Percentiles rank a stretch among this genome's conserved stretches.
phyloP scores from a whole-genome alignment of 1,140 invertebrate species.

The Eueides isabella region DNA sequence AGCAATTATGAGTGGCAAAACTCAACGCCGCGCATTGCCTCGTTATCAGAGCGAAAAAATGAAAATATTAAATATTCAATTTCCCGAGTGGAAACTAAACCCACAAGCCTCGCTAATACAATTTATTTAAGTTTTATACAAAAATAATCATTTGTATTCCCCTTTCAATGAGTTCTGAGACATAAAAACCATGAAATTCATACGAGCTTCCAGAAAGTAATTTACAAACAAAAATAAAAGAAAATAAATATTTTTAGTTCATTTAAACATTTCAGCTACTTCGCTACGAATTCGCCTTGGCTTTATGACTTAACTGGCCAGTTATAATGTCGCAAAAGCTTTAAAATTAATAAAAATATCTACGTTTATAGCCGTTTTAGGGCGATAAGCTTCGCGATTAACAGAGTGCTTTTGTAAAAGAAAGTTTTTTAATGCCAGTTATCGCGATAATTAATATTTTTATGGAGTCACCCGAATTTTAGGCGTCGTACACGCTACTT shows the following conservation, averaged over 20 bases:
- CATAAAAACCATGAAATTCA: too few relatives aligned
- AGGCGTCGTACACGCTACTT: neutral
- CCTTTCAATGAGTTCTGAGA: too few relatives aligned
- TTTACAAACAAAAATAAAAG: too few relatives aligned
- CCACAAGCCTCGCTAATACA: too few relatives aligned
- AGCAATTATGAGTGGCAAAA: too few relatives aligned
- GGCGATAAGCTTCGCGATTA: constrained; percentile 32
- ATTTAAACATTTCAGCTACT: neutral
- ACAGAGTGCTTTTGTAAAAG: constrained; percentile 46
- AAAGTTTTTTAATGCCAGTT: constrained; percentile 49
- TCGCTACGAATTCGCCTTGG: neutral
- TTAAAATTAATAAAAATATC: constrained; percentile 40
- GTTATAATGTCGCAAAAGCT: constrained; percentile 28
- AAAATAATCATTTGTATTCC: too few relatives aligned
- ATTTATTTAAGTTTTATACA: too few relatives aligned
- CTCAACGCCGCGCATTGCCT: too few relatives aligned
- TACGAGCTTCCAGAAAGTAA: too few relatives aligned
- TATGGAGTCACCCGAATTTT: constrained; percentile 44
- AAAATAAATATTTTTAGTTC: neutral
- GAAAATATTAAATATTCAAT: too few relatives aligned
- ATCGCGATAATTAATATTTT: constrained; percentile 64
- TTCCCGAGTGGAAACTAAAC: too few relatives aligned
- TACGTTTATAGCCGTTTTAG: constrained; percentile 32
- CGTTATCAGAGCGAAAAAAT: too few relatives aligned
- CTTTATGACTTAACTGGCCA: neutral